phyloP scores from a whole-genome alignment of 1,140 invertebrate genomes.

The Drosophila nebulosa region DNA sequence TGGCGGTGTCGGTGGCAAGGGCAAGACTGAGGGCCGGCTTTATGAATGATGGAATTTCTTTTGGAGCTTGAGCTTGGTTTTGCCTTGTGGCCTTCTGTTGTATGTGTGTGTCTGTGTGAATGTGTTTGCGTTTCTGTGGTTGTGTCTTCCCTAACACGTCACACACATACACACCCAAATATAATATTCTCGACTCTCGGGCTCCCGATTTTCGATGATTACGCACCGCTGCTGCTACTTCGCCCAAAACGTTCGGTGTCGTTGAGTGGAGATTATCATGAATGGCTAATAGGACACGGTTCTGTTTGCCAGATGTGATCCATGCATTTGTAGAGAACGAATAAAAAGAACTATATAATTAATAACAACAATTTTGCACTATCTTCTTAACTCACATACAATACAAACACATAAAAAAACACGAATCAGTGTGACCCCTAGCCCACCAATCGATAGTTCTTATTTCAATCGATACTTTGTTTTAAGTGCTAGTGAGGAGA shows the following conservation, averaged over 20 bases:
- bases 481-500: not conserved
- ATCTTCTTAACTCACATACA: conserved; percentile 58
- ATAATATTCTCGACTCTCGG: conserved; percentile 32
- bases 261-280: conserved; percentile 48
- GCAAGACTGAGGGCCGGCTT: conserved; percentile 11
- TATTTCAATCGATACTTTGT: not conserved
- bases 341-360: conserved; percentile 65
- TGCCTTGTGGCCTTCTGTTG: not conserved
- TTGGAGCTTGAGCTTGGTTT: not conserved
- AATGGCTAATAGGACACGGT: conserved; percentile 50
- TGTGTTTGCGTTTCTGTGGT: not conserved
- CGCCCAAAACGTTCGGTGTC: conserved; percentile 45
- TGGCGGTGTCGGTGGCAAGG: not conserved
- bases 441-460: not conserved
- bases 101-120: not conserved
- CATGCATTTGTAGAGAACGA: conserved; percentile 69
- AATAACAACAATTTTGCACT: conserved; percentile 79
- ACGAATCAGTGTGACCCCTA: conserved; percentile 14
- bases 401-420: conserved; percentile 29
- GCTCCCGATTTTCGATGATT: conserved; percentile 52
- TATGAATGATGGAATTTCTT: conserved; percentile 4
- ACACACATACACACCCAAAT: conserved; percentile 72
- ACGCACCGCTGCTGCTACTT: conserved; percentile 51
- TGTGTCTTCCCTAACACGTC: conserved; percentile 69
- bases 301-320: conserved; percentile 39